Base-by-base conservation (phyloP, 2,113 vertebrate genomes). In the Brachyhypopomus occidentalis region DNA sequence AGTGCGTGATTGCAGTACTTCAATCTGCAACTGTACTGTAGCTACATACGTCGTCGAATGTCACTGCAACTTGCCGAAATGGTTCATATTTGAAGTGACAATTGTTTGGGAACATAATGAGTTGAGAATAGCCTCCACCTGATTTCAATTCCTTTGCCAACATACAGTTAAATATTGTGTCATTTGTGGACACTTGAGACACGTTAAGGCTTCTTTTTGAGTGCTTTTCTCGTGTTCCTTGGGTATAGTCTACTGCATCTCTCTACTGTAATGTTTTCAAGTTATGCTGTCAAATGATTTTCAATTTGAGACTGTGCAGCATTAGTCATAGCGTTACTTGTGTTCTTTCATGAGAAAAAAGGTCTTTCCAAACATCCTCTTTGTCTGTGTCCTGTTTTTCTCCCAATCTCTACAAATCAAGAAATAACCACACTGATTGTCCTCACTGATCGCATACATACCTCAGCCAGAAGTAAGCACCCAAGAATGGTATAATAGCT, bases 171-270 rank as follows among this genome's bases (percentile, higher is more conserved):
- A 62, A 62, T 6, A 62, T 64, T 64, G 8, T 16, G 62, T 17
- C 60, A 62, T 62, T 62, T 62, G n/a, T 23, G 17, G 62, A 64
- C 62, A 64, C 62, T 30, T 27, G 62, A 17, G 62, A 27, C 62
- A 17, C 23, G 5, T 64, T 17, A 5, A 12, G 23, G 9, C 25
- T 64, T 14, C 23, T 27, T 27, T 63, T 30, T 64, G 8, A 22
- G 22, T 20, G 62, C 2, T 14, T 64, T 20, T 30, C 5, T 64
- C 27, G 11, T 11, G 58, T 60, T 60, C 8, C n/a, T 19, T 60
- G 5, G 58, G 4, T 60, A 5, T n/a, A n/a, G 58, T 60, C 8
- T 52, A 52, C 45, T 52, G 12, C 45, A 52, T 52, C 12, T 1
- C 45, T 52, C 45, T 52, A 14, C 12, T 1, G 2, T 52, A 52